Evolutionary conservation across 2,888 invertebrate genomes (phyloP).

Genomic region (Philopedon plagiatum): DNA sequence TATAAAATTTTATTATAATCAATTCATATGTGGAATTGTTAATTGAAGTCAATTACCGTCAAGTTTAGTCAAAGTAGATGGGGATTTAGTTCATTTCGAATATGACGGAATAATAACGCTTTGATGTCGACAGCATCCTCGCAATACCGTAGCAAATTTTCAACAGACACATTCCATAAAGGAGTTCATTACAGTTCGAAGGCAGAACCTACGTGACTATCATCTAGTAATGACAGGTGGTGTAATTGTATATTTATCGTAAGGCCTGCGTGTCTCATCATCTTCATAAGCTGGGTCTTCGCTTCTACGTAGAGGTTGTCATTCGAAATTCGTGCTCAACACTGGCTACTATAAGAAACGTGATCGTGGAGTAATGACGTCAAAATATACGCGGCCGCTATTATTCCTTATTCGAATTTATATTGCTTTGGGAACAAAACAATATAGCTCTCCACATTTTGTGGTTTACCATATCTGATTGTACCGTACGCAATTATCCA

Average conservation of each 20-base stretch:
- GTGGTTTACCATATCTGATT: slow-evolving; percentile 62
- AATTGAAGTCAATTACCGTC: slow-evolving; percentile 41
- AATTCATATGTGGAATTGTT: slow-evolving; percentile 25
- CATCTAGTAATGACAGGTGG: slow-evolving; percentile 62
- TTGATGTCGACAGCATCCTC: slow-evolving; percentile 49
- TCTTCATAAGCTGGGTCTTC: slow-evolving; percentile 52
- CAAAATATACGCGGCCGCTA: slow-evolving; percentile 64
- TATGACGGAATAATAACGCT: slow-evolving; percentile 49
- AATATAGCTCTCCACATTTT: slow-evolving; percentile 54
- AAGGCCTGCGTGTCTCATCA: slow-evolving; percentile 57
- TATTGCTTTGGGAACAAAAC: slow-evolving; percentile 59
- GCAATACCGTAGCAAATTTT: slow-evolving; percentile 57
- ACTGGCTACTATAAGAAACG: slow-evolving; percentile 68
- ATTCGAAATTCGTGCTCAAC: slow-evolving; percentile 66
- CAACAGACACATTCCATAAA: slow-evolving; percentile 57
- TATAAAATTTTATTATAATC: slow-evolving; percentile 28
- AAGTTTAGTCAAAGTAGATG: slow-evolving; percentile 35
- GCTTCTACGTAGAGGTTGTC: slow-evolving; percentile 57
- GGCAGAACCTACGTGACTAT: slow-evolving; percentile 61
- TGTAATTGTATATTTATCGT: slow-evolving; percentile 64
- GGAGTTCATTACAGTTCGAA: slow-evolving; percentile 60
- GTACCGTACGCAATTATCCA: slow-evolving; percentile 53
- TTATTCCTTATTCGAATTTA: slow-evolving; percentile 60
- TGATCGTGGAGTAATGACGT: slow-evolving; percentile 67
- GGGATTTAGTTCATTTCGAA: slow-evolving; percentile 44